These are phyloP conservation scores for Zapornia atra DNA, from an alignment of 2,113 vertebrate species.

Conservation along the genomic window DNA sequence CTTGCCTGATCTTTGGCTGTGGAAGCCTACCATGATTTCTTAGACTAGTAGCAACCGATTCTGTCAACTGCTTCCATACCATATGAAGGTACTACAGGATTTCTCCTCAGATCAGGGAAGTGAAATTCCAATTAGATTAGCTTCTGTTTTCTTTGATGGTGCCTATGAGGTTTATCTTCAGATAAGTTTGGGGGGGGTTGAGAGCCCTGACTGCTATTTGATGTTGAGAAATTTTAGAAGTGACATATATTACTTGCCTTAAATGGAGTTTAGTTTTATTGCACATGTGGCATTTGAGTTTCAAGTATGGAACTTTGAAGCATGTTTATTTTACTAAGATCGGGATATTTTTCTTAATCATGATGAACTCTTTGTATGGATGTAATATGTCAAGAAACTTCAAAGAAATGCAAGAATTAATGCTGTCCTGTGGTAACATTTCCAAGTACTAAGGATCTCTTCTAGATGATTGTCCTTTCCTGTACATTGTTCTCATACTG, in stretches of 20 bases:
- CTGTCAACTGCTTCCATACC: conserved; percentile 10
- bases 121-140: conserved; percentile 35
- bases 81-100: neutral
- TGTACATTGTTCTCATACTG: neutral
- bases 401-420: conserved; percentile 21
- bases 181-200: neutral
- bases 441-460: conserved; percentile 12
- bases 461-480: conserved; percentile 31
- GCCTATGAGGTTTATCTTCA: conserved; percentile 56
- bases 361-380: conserved; percentile 43
- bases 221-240: conserved; percentile 16
- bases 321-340: conserved; percentile 57
- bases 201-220: conserved; percentile 38
- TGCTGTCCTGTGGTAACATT: conserved; percentile 29
- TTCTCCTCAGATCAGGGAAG: conserved; percentile 36
- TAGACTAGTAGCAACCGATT: neutral
- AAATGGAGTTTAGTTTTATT: conserved; percentile 51
- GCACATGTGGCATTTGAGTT: conserved; percentile 40
- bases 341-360: conserved; percentile 35
- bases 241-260: conserved; percentile 47
- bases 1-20: neutral
- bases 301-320: conserved; percentile 40
- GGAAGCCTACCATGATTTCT: neutral
- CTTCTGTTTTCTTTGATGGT: conserved; percentile 54
- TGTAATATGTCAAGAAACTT: conserved; percentile 21